These are phyloP conservation scores for Triplophysa rosa DNA, from an alignment of 2,113 vertebrate genomes.

Conservation along the genomic window DNA sequence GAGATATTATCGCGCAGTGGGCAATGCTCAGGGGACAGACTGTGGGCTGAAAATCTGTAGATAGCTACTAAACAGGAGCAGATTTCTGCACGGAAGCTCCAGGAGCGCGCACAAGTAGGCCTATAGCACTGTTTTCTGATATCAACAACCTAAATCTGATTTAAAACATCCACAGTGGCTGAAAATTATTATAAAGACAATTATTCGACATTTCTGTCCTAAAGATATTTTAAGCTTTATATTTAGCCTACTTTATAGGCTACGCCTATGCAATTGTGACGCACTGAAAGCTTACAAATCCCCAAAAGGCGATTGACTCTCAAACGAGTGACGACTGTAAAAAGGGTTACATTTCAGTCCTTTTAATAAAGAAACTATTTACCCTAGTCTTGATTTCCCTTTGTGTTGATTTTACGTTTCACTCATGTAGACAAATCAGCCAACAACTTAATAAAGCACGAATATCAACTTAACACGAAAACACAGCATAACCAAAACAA, in stretches of 20 bases:
- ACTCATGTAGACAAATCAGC: no score
- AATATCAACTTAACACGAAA: background rate
- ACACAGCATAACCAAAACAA: background rate
- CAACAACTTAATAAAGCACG: background rate
- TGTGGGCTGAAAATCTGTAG: slow-evolving; percentile 69
- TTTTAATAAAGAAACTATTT: background rate
- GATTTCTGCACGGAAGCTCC: slow-evolving; percentile 64
- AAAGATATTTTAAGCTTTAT: background rate
- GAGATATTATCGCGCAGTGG: slow-evolving; percentile 77
- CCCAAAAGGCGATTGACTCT: background rate
- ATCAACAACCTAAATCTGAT: slow-evolving; percentile 57
- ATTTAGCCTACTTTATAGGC: background rate
- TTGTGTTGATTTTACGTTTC: no score
- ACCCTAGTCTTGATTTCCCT: no score
- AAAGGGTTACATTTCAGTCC: background rate
- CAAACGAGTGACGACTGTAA: background rate
- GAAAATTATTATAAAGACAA: slow-evolving; percentile 25
- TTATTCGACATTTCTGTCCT: background rate
- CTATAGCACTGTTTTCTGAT: slow-evolving; percentile 61
- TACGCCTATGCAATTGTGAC: no score
- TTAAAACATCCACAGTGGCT: slow-evolving; percentile 50
- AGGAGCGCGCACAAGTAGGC: slow-evolving; percentile 47
- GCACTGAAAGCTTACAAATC: no score
- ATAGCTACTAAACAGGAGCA: slow-evolving; percentile 65
- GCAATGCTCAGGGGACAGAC: slow-evolving; percentile 73